Evolutionary conservation across 1,140 invertebrate genomes (phyloP).

Genomic region (Cephus cinctus): DNA sequence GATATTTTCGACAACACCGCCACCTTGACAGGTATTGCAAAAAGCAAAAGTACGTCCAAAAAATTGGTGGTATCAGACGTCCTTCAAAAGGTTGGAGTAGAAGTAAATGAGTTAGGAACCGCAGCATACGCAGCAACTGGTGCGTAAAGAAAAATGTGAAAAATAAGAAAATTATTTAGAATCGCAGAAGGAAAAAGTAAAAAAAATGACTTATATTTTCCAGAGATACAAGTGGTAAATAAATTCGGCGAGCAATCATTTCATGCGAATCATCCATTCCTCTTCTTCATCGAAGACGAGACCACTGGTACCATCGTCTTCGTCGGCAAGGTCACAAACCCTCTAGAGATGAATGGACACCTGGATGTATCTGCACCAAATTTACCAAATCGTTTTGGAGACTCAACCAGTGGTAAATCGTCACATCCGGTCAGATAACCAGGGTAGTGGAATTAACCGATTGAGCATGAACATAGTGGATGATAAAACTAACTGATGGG

Average conservation of each 20-base stretch:
- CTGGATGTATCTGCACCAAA: no score
- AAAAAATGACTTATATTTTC: conserved; percentile 22
- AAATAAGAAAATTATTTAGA: not conserved
- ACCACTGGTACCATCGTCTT: conserved; percentile 69
- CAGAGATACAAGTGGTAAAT: conserved; percentile 69
- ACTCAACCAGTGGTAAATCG: no score
- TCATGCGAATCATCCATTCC: conserved; percentile 70
- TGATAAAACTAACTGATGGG: no score
- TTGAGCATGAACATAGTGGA: no score
- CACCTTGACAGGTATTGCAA: conserved; percentile 64
- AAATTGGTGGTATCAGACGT: conserved; percentile 69
- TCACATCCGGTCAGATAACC: no score
- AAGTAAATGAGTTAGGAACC: conserved; percentile 82
- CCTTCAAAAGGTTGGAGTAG: conserved; percentile 79
- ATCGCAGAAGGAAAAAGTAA: not conserved
- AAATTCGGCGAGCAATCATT: conserved; percentile 69
- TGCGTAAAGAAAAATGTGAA: conserved; percentile 30
- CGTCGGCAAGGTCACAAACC: conserved; percentile 69
- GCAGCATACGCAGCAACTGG: conserved; percentile 75
- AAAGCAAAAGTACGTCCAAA: conserved; percentile 51
- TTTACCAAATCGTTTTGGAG: no score
- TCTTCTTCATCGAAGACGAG: conserved; percentile 80
- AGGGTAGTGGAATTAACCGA: no score
- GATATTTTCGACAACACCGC: conserved; percentile 70
- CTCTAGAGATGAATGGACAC: conserved; percentile 36